Conservation (phyloP, 1,140 invertebrate genomes). For the Temnothorax nylanderi region DNA sequence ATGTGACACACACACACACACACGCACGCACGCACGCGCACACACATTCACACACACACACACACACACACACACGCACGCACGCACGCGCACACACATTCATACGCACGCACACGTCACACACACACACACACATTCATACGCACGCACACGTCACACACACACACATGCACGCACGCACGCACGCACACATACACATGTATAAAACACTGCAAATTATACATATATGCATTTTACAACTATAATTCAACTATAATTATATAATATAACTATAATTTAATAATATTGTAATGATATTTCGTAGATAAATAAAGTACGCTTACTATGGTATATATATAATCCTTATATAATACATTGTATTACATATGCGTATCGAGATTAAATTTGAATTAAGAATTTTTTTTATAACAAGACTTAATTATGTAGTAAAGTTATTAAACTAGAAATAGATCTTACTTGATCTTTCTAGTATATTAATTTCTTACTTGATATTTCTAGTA, state of each 20-base stretch:
- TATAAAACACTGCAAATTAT: slow-evolving; percentile 12
- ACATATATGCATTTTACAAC: slow-evolving; percentile 66
- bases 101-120: no score
- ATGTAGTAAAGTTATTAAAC: not conserved
- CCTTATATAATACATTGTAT: slow-evolving; percentile 42
- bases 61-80: no score
- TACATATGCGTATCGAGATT: slow-evolving; percentile 4
- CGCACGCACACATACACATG: not conserved
- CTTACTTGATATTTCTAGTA: not conserved
- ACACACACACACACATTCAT: no score
- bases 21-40: no score
- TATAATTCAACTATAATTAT: slow-evolving; percentile 21
- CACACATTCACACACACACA: no score
- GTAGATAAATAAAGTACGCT: slow-evolving; percentile 25
- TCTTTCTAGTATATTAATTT: no score
- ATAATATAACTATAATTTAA: slow-evolving; percentile 53
- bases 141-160: no score
- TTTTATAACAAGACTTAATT: slow-evolving; percentile 8
- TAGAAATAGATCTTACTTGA: not conserved
- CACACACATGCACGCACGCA: no score
- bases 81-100: no score
- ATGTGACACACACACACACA: slow-evolving; percentile 14
- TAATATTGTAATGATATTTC: slow-evolving; percentile 49
- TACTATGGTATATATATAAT: not conserved
- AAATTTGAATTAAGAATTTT: slow-evolving; percentile 4